Percentiles rank a stretch among this genome's conserved stretches.
phyloP scores from a whole-genome alignment of 2,113 vertebrate genomes.

The Emberiza fucata region DNA sequence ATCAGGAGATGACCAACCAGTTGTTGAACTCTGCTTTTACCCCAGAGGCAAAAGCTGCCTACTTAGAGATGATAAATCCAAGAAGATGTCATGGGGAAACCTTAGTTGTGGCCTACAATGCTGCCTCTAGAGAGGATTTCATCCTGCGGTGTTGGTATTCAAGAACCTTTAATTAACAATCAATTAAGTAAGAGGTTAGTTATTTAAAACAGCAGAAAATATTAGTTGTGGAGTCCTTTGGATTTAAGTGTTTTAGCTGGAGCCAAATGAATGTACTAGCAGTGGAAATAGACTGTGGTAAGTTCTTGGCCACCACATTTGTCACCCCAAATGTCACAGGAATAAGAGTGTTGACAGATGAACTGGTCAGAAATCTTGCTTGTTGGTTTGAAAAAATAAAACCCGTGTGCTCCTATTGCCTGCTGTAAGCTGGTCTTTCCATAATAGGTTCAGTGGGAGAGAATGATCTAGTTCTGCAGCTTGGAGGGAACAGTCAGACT shows the following conservation, averaged over 20 bases:
- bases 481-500: neutral
- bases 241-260: neutral
- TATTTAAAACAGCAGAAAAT: neutral
- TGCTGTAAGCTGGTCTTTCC: neutral
- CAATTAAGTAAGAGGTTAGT: neutral
- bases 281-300: neutral
- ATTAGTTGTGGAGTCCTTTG: neutral
- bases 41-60: neutral
- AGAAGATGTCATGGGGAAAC: neutral
- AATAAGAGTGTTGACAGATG: constrained; percentile 32
- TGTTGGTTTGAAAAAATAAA: constrained; percentile 1
- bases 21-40: neutral
- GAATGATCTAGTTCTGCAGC: neutral
- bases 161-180: neutral
- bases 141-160: neutral
- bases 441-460: neutral
- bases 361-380: neutral
- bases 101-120: neutral
- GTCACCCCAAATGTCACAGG: neutral
- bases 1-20: neutral
- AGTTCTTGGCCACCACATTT: neutral
- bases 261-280: neutral
- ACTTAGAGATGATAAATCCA: neutral
- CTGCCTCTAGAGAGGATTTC: neutral
- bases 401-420: neutral